Evolutionary conservation across 2,797 vertebrate genomes (phyloP).

Genomic region (Anniella stebbinsi): DNA sequence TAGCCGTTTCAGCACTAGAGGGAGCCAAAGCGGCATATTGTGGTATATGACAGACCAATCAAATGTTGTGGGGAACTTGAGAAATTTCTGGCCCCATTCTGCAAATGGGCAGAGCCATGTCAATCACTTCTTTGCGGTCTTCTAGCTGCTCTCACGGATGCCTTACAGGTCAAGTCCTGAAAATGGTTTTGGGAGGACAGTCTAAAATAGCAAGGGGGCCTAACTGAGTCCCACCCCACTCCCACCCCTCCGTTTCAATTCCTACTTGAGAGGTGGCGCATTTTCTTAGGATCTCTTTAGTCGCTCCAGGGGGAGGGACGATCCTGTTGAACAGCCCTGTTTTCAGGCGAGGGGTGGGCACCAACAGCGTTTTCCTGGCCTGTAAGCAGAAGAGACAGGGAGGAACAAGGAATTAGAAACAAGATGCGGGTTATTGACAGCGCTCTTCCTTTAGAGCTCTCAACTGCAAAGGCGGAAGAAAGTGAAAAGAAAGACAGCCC

Average conservation of each 20-base stretch:
- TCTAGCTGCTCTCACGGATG: not conserved
- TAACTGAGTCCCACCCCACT: not conserved
- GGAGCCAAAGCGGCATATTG: constrained; percentile 32
- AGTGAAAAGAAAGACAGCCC: not conserved
- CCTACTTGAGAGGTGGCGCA: constrained; percentile 90
- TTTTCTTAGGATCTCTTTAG: constrained; percentile 84
- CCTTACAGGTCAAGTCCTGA: not conserved
- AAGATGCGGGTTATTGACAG: not conserved
- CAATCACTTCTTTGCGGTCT: no score
- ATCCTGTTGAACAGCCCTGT: constrained; percentile 93
- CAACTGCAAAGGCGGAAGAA: not conserved
- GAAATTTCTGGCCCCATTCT: not conserved
- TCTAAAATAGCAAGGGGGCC: not conserved
- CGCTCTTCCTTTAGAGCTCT: no score
- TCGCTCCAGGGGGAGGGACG: constrained; percentile 86
- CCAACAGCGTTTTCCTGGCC: constrained; percentile 91
- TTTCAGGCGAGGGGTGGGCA: constrained; percentile 92
- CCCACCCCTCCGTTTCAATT: accelerated
- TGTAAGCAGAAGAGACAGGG: constrained; percentile 66
- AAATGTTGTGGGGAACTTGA: accelerated
- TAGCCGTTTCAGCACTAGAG: constrained; percentile 35
- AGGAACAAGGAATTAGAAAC: not conserved
- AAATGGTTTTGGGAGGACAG: not conserved
- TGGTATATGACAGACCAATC: accelerated
- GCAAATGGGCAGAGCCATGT: not conserved